These are phyloP conservation scores for Patella caerulea DNA, from an alignment of 2,888 invertebrate genomes.

Conservation along the genomic window DNA sequence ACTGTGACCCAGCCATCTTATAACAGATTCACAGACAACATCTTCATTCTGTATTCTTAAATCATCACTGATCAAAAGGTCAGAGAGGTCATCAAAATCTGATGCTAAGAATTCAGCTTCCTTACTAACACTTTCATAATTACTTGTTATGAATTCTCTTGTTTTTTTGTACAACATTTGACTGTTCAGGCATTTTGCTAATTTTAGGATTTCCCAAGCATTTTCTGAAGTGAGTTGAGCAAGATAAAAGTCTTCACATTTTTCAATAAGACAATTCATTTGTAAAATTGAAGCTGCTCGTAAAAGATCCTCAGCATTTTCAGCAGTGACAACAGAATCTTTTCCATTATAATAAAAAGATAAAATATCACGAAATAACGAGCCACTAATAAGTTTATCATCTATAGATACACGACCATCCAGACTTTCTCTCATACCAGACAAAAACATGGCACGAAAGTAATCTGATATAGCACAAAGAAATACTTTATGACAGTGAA, in stretches of 20 bases:
- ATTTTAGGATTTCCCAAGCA: constrained; percentile 86
- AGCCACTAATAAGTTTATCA: constrained; percentile 28
- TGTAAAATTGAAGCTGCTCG: constrained; percentile 88
- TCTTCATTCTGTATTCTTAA: constrained; percentile 90
- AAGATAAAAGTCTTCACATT: constrained; percentile 84
- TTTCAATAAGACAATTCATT: constrained; percentile 83
- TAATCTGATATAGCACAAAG: constrained; percentile 49
- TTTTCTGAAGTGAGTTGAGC: constrained; percentile 81
- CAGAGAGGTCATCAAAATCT: constrained; percentile 82
- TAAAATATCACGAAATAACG: constrained; percentile 39
- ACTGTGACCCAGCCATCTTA: constrained; percentile 79
- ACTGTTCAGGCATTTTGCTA: constrained; percentile 84
- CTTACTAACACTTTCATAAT: constrained; percentile 37
- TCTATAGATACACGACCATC: constrained; percentile 40
- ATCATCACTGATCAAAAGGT: constrained; percentile 84
- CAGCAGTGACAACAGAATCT: constrained; percentile 49
- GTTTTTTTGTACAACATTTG: constrained; percentile 79
- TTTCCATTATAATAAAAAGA: constrained; percentile 43
- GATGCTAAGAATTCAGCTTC: constrained; percentile 71
- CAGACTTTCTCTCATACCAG: constrained; percentile 45
- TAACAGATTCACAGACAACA: constrained; percentile 81
- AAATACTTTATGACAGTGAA: constrained; percentile 49
- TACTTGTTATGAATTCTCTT: constrained; percentile 78
- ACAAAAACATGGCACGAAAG: constrained; percentile 46
- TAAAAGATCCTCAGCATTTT: constrained; percentile 81